phyloP scores from a whole-genome alignment of 2,888 invertebrate species.

The Ormyrus labotus region DNA sequence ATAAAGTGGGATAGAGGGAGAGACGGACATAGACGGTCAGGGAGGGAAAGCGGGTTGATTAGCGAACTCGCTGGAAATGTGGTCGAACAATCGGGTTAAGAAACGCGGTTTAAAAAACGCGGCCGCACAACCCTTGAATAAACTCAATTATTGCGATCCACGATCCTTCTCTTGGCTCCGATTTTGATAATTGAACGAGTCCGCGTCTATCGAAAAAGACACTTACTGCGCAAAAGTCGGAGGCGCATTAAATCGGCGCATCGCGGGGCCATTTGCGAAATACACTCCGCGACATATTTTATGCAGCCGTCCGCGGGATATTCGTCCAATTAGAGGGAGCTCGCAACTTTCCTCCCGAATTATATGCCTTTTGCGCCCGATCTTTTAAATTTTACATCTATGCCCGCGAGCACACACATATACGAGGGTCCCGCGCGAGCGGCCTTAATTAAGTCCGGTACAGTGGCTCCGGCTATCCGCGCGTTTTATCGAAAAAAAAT shows the following conservation, averaged over 20 bases:
- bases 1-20: no score
- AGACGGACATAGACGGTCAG: no score
- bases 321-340: conserved; percentile 40
- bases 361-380: conserved; percentile 20
- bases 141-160: neutral
- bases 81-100: neutral
- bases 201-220: neutral
- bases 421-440: neutral
- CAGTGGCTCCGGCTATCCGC: neutral
- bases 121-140: neutral
- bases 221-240: neutral
- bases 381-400: conserved; percentile 44
- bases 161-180: no score
- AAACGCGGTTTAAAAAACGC: neutral
- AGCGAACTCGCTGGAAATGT: neutral
- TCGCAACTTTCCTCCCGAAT: conserved; percentile 39
- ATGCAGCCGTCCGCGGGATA: conserved; percentile 32
- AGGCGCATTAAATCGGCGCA: conserved; percentile 27
- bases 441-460: conserved; percentile 24
- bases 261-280: conserved; percentile 37
- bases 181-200: conserved; percentile 22
- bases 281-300: conserved; percentile 31
- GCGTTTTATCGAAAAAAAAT: conserved; percentile 34
- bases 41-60: neutral
- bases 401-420: neutral